Evolutionary conservation across 2,113 vertebrate species (phyloP).

Genomic region (Psophia crepitans): DNA sequence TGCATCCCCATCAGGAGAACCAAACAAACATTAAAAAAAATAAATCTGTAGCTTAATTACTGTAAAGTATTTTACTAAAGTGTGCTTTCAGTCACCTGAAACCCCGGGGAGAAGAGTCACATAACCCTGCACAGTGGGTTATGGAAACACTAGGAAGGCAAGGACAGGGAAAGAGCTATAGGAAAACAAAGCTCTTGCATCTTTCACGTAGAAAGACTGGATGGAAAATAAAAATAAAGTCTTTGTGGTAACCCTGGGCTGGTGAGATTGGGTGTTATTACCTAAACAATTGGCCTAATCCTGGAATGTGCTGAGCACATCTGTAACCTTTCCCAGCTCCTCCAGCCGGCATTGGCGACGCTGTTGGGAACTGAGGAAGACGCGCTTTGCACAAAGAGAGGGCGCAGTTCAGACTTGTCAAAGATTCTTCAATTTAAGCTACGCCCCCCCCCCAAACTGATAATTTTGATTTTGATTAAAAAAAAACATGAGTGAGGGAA

Average conservation of each 20-base stretch:
- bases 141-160: neutral
- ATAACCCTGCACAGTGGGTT: neutral
- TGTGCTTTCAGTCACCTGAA: neutral
- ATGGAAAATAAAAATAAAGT: neutral
- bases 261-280: conserved; percentile 28
- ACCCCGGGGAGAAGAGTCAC: neutral
- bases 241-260: neutral
- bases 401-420: neutral
- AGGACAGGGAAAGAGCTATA: neutral
- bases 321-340: neutral
- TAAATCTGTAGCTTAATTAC: too few relatives aligned
- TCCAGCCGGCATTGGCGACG: rapidly evolving
- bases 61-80: neutral
- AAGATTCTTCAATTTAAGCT: neutral
- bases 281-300: conserved; percentile 27
- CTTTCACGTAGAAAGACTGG: neutral
- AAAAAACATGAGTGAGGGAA: neutral
- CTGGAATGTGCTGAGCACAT: neutral
- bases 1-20: neutral
- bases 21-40: neutral
- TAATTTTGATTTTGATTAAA: neutral
- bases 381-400: neutral
- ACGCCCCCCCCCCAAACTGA: neutral
- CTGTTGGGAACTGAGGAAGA: neutral
- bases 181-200: neutral